Evolutionary conservation across 2,797 vertebrate genomes (phyloP).

Genomic region (Geotrypetes seraphini): DNA sequence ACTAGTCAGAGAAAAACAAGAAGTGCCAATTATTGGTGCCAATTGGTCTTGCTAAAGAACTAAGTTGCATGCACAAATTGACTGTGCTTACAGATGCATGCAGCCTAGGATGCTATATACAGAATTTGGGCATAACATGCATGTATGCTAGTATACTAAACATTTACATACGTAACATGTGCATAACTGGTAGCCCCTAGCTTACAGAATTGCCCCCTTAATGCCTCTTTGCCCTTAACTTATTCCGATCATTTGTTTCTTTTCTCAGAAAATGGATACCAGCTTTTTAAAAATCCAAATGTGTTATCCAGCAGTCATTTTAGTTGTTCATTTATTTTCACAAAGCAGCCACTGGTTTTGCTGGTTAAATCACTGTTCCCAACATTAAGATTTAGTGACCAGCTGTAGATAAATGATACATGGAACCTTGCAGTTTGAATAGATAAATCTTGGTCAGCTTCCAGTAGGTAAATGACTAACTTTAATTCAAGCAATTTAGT

Average conservation of each 20-base stretch:
- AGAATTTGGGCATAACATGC: no score
- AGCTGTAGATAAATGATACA: conserved; percentile 32
- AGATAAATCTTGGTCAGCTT: conserved; percentile 59
- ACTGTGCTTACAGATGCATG: no score
- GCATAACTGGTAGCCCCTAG: no score
- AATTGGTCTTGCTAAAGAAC: no score
- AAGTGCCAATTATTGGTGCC: no score
- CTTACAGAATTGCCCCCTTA: no score
- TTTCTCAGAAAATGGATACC: conserved; percentile 22
- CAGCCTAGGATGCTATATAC: no score
- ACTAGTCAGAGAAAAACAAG: no score
- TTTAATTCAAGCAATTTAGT: conserved; percentile 51
- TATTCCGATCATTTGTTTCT: conserved; percentile 34
- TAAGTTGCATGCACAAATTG: no score
- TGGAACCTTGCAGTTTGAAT: conserved; percentile 25
- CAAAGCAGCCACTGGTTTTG: conserved; percentile 17
- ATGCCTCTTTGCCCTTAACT: conserved; percentile 24
- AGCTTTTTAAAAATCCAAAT: conserved; percentile 31
- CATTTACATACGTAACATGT: no score
- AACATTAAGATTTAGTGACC: conserved; percentile 37
- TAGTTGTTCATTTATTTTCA: conserved; percentile 33
- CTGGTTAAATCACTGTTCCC: conserved; percentile 45
- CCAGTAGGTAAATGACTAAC: conserved; percentile 73
- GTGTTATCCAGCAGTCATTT: conserved; percentile 12
- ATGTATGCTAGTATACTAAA: no score